Base-by-base conservation (phyloP, 1,140 invertebrate species). In the Scaptomyza pallida region DNA sequence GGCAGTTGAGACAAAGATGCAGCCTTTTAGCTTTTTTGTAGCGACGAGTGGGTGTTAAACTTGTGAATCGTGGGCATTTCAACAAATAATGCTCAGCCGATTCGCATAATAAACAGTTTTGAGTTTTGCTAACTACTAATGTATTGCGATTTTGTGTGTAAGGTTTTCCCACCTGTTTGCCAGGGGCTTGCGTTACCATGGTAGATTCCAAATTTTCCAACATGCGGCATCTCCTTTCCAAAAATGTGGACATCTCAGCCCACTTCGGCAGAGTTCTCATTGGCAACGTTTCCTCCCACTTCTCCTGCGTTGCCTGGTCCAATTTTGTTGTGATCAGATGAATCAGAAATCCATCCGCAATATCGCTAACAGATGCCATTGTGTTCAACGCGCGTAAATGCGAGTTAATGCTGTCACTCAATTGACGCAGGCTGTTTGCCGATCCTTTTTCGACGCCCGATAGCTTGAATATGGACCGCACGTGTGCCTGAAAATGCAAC, bases 221-320 rank as follows among this genome's bases (percentile, higher is more conserved):
- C 19, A 45, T 45, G 43, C 19, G 44, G 15, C 44, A 47, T 23
- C 19, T 47, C 19, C 9, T 47, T 23, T 23, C 44, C 44, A 45
- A 6, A 21, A 21, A 47, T 47, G 15, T 9, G 6, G 8, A 10
- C 40, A 17, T 43, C 8, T 43, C 40, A 6, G 2, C 10, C 8
- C 40, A 43, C 9, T 1, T 43, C 3, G 40, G 40, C 1, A 43
- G 6, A 16, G 6, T 16, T 3, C 9, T 9, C n/a, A 16, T 13
- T 43, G 40, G 15, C 13, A 43, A 15, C 0, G 13, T 15, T 15
- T 43, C 40, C 8, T 13, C 44, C 19, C 44, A n/a, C 19, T 17
- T 47, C n/a, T 23, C 19, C 8, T 47, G 44, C 1, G 19, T 47
- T 5, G 8, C 10, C 2, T 21, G 17, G 5, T 47, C 44, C 8